Evolutionary conservation across 2,888 invertebrate species (phyloP), one percentile per base, ranked within the genome.

Genomic region (Scrobipalpa atriplicella): DNA sequence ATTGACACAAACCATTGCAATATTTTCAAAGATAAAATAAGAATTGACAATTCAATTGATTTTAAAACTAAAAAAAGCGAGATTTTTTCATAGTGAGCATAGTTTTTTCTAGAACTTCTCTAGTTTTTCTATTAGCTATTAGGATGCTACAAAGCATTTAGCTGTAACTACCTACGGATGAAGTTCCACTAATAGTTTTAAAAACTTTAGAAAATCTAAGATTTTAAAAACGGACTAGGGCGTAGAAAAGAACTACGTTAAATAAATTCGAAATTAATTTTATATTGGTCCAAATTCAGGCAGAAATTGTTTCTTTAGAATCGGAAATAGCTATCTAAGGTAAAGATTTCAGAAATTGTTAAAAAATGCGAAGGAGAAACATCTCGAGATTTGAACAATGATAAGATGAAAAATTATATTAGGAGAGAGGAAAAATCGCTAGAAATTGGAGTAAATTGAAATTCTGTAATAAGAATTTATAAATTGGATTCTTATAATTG

Each of bases 221-320:
- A 67, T 64, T 66, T 68, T 68, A 68, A 73, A 80, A 76, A 76
- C 75, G 74, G 75, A 73, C 64, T 69, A 72, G 73, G 80, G 81
- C 78, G 67, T 85, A 83, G 77, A 83, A 83, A 83, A 76, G 74
- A 74, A 79, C 83, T 73, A 80, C 73, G 71, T 79, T 77, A 86
- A 86, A 82, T 87, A 84, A 87, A 85, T 85, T 87, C 81, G 78
- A 86, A 87, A 87, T 72, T 66, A 88, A 85, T 58, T 58, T 71
- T 41, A 71, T 75, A 77, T 89, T 89, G 89, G 89, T 88, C 89
- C 89, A 74, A 82, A 84, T 77, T 79, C 56, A 64, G 64, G 41
- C 64, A 56, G 56, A 64, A 41, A 18, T 64, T 43, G 13, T 51
- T 38, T 18, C 5, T 19, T 47, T 5, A 21, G 18, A 64, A 52